These are phyloP conservation scores for Philopedon plagiatum DNA, from an alignment of 2,888 invertebrate species.

Conservation along the genomic window DNA sequence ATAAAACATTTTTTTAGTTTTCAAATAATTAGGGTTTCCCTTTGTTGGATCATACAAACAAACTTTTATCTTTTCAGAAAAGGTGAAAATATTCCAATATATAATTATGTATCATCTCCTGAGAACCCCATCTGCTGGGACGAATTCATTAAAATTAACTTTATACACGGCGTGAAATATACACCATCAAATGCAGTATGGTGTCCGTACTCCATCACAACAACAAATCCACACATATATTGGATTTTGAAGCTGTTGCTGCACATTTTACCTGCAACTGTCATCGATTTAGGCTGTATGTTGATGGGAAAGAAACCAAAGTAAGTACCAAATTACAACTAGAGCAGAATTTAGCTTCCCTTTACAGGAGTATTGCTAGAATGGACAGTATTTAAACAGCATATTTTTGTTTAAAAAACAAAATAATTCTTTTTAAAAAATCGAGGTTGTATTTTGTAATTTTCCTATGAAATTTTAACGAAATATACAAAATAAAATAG, in stretches of 20 bases:
- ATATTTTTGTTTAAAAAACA: no score
- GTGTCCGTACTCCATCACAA: conserved; percentile 60
- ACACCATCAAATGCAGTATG: conserved; percentile 73
- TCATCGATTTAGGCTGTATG: conserved; percentile 71
- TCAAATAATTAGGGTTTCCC: no score
- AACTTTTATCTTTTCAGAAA: conserved; percentile 65
- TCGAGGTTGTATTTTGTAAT: no score
- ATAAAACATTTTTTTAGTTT: no score
- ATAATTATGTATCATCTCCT: conserved; percentile 88
- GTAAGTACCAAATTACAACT: conserved; percentile 52
- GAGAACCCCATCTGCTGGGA: conserved; percentile 88
- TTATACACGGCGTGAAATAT: conserved; percentile 70
- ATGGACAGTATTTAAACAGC: no score
- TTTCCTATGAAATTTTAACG: neutral
- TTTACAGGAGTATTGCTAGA: no score
- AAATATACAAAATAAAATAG: neutral
- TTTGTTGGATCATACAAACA: neutral
- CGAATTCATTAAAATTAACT: conserved; percentile 73
- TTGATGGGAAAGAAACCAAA: conserved; percentile 68
- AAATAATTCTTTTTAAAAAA: no score
- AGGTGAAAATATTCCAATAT: conserved; percentile 69
- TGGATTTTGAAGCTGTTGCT: conserved; percentile 70
- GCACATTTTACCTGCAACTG: conserved; percentile 76
- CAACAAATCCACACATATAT: conserved; percentile 64
- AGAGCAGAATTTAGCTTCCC: neutral